Evolutionary conservation across 2,888 invertebrate species (phyloP), one percentile per base, ranked within the genome.

Genomic region (Dryocosmus kuriphilus): DNA sequence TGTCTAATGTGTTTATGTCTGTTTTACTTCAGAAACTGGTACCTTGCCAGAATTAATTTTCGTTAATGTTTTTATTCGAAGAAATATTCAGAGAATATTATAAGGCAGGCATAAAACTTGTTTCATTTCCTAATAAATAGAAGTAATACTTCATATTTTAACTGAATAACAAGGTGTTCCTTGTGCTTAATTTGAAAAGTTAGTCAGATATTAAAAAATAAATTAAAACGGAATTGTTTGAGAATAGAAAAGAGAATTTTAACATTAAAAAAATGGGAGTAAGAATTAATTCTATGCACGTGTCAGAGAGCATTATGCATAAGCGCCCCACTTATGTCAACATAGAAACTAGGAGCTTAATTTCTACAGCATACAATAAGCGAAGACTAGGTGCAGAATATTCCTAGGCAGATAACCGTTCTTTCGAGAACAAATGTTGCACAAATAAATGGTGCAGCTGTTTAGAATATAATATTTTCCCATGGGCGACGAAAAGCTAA

Each of bases 1-100:
- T 30, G 9, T 27, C 67, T 67, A 67, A 67, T 67, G 30, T 67
- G 46, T 67, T 67, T 67, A 46, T n/a, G 67, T 67, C 46, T 67
- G 30, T 46, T 67, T 46, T 67, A 46, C 67, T 51, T 46, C 30
- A 27, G 22, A 19, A 30, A 41, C 24, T 9, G 41, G 46, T 27
- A 19, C 1, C 8, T 67, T 51, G 67, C 27, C 67, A 41, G 41
- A 46, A 67, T 30, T 41, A 67, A 63, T 27, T 41, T 51, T 46
- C 27, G 19, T 27, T 65, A 24, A 14, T 1, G 6, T 22, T 41
- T 41, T 2, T 41, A 38, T 65, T 7, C 19, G 7, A 22, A 55
- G 55, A 22, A 55, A 55, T 55, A n/a, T 55, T 9, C n/a, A n/a
- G 7, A 2, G 9, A 27, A 24, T 8, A 57, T 57, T 57, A n/a